Evolutionary conservation across 92 coral and sea anemone genomes (phyloP).

Genomic region (Phymanthus crucifer): DNA sequence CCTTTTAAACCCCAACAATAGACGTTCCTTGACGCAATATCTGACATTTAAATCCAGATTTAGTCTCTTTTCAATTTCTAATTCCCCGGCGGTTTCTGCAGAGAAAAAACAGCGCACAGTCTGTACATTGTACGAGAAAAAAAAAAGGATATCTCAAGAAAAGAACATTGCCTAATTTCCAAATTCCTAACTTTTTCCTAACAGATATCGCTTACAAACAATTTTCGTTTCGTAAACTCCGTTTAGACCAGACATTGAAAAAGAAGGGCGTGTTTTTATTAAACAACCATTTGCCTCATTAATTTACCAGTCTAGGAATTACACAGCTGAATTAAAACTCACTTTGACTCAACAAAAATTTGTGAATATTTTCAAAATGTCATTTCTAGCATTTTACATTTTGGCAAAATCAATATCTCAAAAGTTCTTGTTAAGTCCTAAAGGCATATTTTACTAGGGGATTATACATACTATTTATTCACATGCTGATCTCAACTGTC

Average conservation of each 20-base stretch:
- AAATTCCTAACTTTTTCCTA: too few species aligned
- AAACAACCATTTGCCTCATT: not conserved
- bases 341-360: not conserved
- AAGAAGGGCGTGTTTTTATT: not conserved
- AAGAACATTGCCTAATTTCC: too few species aligned
- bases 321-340: not conserved
- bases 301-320: not conserved
- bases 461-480: not conserved
- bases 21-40: not conserved
- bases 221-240: not conserved
- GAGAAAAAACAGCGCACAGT: not conserved
- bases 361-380: not conserved
- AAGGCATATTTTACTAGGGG: not conserved
- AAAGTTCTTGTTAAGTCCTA: not conserved
- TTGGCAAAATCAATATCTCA: not conserved
- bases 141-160: too few species aligned
- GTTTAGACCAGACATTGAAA: not conserved
- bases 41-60: not conserved
- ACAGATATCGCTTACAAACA: too few species aligned
- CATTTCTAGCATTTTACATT: not conserved
- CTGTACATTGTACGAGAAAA: not conserved
- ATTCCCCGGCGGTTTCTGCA: not conserved
- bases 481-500: not conserved
- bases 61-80: not conserved
- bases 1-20: constrained; percentile 1